Evolutionary conservation across 1,140 invertebrate species (phyloP).

Genomic region (Oreohelix idahoensis): DNA sequence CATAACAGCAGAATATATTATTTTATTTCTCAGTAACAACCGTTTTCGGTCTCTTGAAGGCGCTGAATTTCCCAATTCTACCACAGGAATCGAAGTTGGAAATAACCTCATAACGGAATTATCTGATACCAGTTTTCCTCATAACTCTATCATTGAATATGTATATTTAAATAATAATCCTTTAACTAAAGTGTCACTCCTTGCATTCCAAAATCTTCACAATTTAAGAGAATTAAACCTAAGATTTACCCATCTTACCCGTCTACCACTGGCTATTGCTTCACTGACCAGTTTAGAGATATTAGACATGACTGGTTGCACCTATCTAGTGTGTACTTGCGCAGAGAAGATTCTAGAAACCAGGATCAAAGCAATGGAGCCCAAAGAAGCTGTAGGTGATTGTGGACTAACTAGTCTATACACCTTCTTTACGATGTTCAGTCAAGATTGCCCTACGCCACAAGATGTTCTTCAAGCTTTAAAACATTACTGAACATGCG

Average conservation of each 20-base stretch:
- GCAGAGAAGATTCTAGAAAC: background rate
- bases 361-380: background rate
- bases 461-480: no score
- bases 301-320: background rate
- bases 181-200: background rate
- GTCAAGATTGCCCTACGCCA: background rate
- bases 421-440: background rate
- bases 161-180: background rate
- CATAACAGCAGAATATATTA: background rate
- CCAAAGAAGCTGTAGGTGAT: background rate
- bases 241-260: background rate
- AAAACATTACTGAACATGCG: no score
- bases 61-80: background rate
- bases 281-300: background rate
- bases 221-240: background rate
- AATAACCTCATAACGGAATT: background rate
- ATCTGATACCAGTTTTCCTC: background rate
- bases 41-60: background rate
- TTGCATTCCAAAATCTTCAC: background rate
- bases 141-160: background rate
- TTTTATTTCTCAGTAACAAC: background rate
- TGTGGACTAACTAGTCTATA: background rate
- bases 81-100: background rate
- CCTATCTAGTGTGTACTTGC: background rate
- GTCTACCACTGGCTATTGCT: background rate